Percentiles rank a stretch among this genome's conserved stretches.
phyloP scores from a whole-genome alignment of 2,113 vertebrate species.

The Arothron firmamentum region DNA sequence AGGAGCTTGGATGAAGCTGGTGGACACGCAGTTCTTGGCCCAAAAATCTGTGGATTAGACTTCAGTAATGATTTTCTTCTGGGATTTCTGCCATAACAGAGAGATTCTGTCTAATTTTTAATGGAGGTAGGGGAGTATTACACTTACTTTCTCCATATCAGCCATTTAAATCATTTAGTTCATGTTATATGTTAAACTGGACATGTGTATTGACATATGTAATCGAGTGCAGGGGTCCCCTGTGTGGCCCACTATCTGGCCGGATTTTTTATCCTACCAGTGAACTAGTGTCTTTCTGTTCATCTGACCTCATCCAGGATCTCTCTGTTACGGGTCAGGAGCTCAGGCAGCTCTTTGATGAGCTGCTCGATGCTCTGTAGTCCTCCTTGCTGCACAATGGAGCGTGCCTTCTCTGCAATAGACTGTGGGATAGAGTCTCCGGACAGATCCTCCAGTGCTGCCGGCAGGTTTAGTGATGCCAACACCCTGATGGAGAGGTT shows the following conservation, averaged over 20 bases:
- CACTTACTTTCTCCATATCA: conserved; percentile 2
- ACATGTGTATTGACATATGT: no score
- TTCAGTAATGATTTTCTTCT: conserved; percentile 53
- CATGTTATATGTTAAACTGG: no score
- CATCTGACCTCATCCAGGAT: conserved; percentile 87
- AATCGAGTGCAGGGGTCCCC: no score
- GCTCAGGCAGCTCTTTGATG: conserved; percentile 92
- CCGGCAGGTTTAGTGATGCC: conserved; percentile 96
- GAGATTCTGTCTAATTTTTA: conserved; percentile 16
- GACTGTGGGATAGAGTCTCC: conserved; percentile 94
- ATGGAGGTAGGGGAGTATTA: conserved; percentile 14
- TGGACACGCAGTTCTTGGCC: conserved; percentile 55
- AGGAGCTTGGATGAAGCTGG: conserved; percentile 32
- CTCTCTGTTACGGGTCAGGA: conserved; percentile 93
- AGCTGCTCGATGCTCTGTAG: conserved; percentile 92
- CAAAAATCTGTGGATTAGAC: conserved; percentile 55
- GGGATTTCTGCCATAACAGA: conserved; percentile 56
- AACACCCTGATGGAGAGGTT: conserved; percentile 76
- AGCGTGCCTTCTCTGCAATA: conserved; percentile 88
- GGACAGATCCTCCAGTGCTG: conserved; percentile 94
- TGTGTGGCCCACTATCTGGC: no score
- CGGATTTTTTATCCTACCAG: no score
- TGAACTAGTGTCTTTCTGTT: conserved; percentile 1
- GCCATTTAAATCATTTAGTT: conserved; percentile 12
- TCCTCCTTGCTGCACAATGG: conserved; percentile 87